Base-by-base conservation (phyloP, 2,797 vertebrate genomes). In the Sebastes iracundus region DNA sequence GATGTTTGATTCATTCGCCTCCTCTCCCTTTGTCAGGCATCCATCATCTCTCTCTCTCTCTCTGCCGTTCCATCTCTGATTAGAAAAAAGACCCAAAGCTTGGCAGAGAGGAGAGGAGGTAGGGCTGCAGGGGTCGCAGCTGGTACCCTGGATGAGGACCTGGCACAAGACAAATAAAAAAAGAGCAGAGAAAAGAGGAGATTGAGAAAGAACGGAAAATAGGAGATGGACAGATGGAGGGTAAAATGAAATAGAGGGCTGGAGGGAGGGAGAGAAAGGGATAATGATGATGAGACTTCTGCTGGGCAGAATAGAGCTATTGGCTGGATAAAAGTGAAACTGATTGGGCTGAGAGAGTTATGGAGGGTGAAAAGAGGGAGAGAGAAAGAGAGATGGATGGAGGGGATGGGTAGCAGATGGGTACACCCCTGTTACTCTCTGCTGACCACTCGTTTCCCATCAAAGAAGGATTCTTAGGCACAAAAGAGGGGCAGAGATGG, bases 201-300 rank as follows among this genome's bases (percentile, higher is more conserved):
- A 85, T 59, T 49, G 81, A 80, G 83, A 86, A 82, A 83, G 84
- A 89, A 85, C 70, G 9, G 72, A 87, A 90, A 88, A 81, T 61
- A 66, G 74, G 78, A 90, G 88, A 92, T 86, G 85, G 93, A 92
- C 90, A 93, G 91, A 93, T 92, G 91, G 90, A 89, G 85, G 87
- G 73, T 72, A 84, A 86, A 87, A 91, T 88, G 81, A 87, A 93
- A 92, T 85, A 79, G 83, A 75, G 79, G 60, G 77, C 77, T 88
- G 70, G 84, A 80, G 81, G 79, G 87, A 88, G 71, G 76, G 75
- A 79, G 81, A 90, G 83, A 86, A 80, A 81, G 75, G 68, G 83
- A 90, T 92, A 93, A 91, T 90, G 91, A 92, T 94, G 90, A 94
- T 93, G 89, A 91, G 84, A 88, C 88, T 89, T 92, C 82, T 85